A percentile compares a stretch with the other conserved stretches of the same genome.
phyloP scores from a whole-genome alignment of 2,888 invertebrate species.

The Meiosimyza platycephala region DNA sequence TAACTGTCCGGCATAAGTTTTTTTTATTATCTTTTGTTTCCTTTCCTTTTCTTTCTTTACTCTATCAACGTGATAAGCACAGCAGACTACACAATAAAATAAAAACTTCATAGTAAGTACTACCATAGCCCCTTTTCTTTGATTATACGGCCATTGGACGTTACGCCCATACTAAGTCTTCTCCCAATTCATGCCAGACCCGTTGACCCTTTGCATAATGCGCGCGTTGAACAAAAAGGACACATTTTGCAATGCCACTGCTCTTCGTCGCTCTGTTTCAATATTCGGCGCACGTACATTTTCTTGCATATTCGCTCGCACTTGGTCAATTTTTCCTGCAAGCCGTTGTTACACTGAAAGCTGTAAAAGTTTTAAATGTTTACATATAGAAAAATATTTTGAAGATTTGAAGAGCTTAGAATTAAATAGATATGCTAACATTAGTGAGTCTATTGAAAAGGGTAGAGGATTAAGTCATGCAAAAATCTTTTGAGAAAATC shows the following conservation, averaged over 20 bases:
- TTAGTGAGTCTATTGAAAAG: too few relatives aligned
- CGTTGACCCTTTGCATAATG: slow-evolving; percentile 1
- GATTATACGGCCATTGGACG: too few relatives aligned
- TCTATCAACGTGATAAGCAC: not conserved
- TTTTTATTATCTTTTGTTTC: not conserved
- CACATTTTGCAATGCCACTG: slow-evolving; percentile 12
- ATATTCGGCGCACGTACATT: slow-evolving; percentile 23
- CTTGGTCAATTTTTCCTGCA: slow-evolving; percentile 15
- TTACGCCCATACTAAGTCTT: not conserved
- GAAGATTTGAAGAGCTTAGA: not conserved
- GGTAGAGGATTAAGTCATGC: not conserved
- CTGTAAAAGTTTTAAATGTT: not conserved
- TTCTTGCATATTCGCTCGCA: slow-evolving; percentile 8
- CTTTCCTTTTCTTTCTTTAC: not conserved
- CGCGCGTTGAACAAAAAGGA: slow-evolving; percentile 16
- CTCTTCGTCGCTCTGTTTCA: not conserved
- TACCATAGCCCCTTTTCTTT: too few relatives aligned
- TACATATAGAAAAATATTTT: not conserved
- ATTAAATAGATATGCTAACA: too few relatives aligned
- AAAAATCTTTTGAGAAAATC: too few relatives aligned
- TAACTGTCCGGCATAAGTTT: slow-evolving; percentile 23
- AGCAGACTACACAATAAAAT: not conserved
- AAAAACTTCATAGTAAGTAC: not conserved
- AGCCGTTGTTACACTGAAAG: not conserved
- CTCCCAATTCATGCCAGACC: not conserved